Percentiles rank a stretch among this genome's conserved stretches.
Conservation (phyloP, 2,797 vertebrate species). For the Pangasius sanitwongsei region DNA sequence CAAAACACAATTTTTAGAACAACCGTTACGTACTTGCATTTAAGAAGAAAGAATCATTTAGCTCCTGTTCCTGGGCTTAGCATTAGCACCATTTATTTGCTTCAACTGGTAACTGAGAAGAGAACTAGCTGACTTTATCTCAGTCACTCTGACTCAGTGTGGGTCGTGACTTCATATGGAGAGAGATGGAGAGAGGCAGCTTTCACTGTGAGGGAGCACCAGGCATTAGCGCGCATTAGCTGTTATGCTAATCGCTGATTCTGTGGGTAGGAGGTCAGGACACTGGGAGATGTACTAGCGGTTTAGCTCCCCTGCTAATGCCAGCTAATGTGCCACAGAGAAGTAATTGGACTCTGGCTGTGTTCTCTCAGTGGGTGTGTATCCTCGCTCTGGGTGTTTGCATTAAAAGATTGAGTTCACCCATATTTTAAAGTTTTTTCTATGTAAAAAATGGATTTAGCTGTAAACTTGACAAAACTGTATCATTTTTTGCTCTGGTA, state of each 20-base stretch:
- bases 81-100: constrained; percentile 25
- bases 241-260: constrained; percentile 67
- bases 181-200: constrained; percentile 38
- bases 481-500: background rate
- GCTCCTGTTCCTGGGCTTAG: background rate
- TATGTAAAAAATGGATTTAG: background rate
- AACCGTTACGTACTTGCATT: background rate
- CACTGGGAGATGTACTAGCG: constrained; percentile 64
- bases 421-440: constrained; percentile 2
- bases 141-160: constrained; percentile 31
- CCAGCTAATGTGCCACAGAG: constrained; percentile 73
- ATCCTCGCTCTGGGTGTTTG: constrained; percentile 59
- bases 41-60: background rate
- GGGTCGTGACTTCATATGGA: constrained; percentile 35
- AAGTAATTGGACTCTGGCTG: constrained; percentile 74
- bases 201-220: constrained; percentile 34
- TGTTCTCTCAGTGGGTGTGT: constrained; percentile 66
- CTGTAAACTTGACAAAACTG: background rate
- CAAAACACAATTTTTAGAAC: background rate
- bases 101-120: constrained; percentile 20
- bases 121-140: constrained; percentile 34
- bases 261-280: constrained; percentile 65
- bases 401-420: constrained; percentile 37
- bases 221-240: constrained; percentile 68
- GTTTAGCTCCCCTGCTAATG: constrained; percentile 67